A percentile compares a stretch with the other conserved stretches of the same genome.
phyloP scores from a whole-genome alignment of 2,797 vertebrate species.

The Fringilla coelebs region DNA sequence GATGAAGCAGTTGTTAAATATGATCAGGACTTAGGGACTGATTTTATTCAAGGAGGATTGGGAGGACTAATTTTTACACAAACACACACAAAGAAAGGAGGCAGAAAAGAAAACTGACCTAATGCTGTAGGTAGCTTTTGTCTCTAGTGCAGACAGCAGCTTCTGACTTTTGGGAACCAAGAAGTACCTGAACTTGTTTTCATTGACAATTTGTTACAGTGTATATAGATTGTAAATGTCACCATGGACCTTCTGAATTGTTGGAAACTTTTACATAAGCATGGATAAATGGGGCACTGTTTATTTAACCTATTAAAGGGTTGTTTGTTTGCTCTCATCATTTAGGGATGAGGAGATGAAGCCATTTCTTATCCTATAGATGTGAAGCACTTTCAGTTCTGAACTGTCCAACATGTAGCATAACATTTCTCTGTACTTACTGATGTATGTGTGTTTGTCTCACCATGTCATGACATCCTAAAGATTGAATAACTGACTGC shows the following conservation, averaged over 20 bases:
- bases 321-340: conserved; percentile 55
- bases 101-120: neutral
- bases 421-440: conserved; percentile 37
- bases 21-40: neutral
- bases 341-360: conserved; percentile 61
- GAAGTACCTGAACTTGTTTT: neutral
- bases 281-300: conserved; percentile 58
- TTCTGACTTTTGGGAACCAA: neutral
- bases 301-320: conserved; percentile 59
- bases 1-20: conserved; percentile 5
- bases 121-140: neutral
- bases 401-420: conserved; percentile 51
- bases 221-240: conserved; percentile 24
- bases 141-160: neutral
- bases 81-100: neutral
- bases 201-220: conserved; percentile 5
- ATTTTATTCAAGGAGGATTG: neutral
- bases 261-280: conserved; percentile 29
- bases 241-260: conserved; percentile 1
- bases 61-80: neutral
- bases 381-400: conserved; percentile 69
- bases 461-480: neutral
- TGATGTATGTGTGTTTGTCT: conserved; percentile 43
- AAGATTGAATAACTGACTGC: neutral
- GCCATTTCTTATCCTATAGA: conserved; percentile 62